These are phyloP conservation scores for Camponotus fellah DNA, from an alignment of 2,888 invertebrate genomes.

Conservation along the genomic window DNA sequence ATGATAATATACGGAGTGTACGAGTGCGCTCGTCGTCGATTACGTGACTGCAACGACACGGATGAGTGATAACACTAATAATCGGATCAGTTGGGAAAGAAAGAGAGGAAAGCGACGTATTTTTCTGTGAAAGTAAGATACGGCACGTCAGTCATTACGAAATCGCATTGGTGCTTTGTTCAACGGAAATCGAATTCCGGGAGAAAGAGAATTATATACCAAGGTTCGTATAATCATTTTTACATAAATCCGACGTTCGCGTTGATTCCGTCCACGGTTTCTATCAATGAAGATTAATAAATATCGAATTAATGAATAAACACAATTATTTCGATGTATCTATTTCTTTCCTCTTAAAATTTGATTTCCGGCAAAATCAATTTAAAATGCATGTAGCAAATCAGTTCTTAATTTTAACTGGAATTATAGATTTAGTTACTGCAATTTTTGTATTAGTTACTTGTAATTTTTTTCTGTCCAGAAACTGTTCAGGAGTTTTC, in stretches of 20 bases:
- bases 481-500: neutral
- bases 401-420: neutral
- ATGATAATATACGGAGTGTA: neutral
- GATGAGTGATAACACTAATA: constrained; percentile 43
- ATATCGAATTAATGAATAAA: neutral
- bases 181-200: constrained; percentile 35
- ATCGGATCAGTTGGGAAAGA: constrained; percentile 17
- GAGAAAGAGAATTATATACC: neutral
- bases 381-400: neutral
- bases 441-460: too few species aligned
- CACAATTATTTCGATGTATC: neutral
- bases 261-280: neutral
- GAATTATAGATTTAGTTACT: neutral
- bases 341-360: neutral
- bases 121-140: constrained; percentile 46
- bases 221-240: neutral
- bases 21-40: neutral
- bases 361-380: neutral
- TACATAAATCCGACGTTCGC: constrained; percentile 1
- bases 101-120: constrained; percentile 1
- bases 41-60: constrained; percentile 22
- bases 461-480: neutral
- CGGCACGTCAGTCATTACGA: constrained; percentile 32
- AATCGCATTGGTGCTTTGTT: constrained; percentile 26
- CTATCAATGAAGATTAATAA: neutral